A percentile compares a stretch with the other conserved stretches of the same genome.
These are phyloP conservation scores for Turdus rufiventris DNA, from an alignment of 2,113 vertebrate species.

Conservation along the genomic window DNA sequence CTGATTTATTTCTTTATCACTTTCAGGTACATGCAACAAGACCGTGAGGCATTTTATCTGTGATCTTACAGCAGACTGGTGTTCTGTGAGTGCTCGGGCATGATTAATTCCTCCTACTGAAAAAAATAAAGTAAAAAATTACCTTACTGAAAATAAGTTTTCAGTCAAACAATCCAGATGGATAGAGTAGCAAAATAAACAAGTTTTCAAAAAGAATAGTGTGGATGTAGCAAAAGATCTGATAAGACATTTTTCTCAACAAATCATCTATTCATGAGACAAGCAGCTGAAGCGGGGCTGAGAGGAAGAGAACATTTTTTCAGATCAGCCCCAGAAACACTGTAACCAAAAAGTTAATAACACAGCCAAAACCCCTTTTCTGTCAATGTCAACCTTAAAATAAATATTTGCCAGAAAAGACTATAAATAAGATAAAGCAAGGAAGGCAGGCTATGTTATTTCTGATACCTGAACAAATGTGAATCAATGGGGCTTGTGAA, in stretches of 20 bases:
- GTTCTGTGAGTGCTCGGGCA: not conserved
- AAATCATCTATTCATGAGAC: not conserved
- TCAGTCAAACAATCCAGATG: not conserved
- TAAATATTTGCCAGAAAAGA: not conserved
- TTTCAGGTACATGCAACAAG: not conserved
- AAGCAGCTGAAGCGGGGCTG: accelerated
- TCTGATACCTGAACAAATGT: not conserved
- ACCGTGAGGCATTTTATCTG: not conserved
- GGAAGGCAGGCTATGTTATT: not conserved
- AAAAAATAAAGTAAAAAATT: not conserved
- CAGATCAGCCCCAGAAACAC: not conserved
- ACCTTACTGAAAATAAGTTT: not conserved
- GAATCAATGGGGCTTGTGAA: not conserved
- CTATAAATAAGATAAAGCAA: not conserved
- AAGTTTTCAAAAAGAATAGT: not conserved
- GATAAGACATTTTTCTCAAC: not conserved
- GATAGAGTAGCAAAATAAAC: not conserved
- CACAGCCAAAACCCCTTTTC: not conserved
- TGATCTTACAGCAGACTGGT: accelerated
- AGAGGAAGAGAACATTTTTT: not conserved
- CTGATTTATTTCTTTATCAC: not conserved
- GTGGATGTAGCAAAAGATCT: not conserved
- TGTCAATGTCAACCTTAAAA: not conserved
- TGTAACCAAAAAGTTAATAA: not conserved
- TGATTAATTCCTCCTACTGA: not conserved